These are phyloP conservation scores for Ammodramus savannarum DNA, from an alignment of 2,113 vertebrate species.

Conservation along the genomic window DNA sequence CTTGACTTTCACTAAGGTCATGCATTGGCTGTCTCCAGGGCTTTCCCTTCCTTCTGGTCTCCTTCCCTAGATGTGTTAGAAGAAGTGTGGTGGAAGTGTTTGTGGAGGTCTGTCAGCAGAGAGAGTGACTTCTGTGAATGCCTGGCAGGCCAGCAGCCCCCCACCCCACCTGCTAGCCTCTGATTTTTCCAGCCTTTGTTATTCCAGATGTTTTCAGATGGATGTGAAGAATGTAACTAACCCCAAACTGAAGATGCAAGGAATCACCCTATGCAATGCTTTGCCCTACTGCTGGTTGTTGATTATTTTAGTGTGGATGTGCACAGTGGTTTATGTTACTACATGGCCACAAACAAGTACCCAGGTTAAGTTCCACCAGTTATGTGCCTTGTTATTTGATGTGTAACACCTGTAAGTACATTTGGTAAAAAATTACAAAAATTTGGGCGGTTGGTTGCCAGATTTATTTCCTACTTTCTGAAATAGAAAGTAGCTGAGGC, in stretches of 20 bases:
- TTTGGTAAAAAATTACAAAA: neutral
- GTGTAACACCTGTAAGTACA: accelerated
- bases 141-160: neutral
- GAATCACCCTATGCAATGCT: neutral
- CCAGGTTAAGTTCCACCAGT: neutral
- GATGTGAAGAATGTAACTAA: neutral
- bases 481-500: neutral
- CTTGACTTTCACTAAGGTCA: neutral
- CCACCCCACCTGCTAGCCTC: neutral
- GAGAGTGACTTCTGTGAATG: neutral
- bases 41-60: neutral
- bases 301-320: neutral
- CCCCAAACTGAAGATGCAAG: accelerated
- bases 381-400: neutral
- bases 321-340: neutral
- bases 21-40: neutral
- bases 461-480: neutral
- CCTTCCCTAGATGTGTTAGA: neutral
- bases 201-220: neutral
- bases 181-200: neutral
- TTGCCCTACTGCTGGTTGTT: neutral
- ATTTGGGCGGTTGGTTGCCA: neutral
- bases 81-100: neutral
- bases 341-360: neutral
- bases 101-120: neutral